A percentile compares a stretch with the other conserved stretches of the same genome.
phyloP scores from a whole-genome alignment of 2,888 invertebrate species.

The Gymnocheta viridis region DNA sequence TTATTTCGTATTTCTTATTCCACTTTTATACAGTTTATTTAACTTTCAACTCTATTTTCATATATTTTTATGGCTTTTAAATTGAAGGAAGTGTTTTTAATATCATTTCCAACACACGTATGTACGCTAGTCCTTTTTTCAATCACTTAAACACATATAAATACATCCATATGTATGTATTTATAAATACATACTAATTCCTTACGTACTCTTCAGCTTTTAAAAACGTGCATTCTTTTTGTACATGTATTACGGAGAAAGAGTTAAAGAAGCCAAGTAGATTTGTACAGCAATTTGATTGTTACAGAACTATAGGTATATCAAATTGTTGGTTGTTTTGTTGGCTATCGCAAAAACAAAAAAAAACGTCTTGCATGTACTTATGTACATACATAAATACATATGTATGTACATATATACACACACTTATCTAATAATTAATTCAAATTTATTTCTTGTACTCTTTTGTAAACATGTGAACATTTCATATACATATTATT shows the following conservation, averaged over 20 bases:
- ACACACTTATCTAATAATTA: too few species aligned
- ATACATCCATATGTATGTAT: too few species aligned
- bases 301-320: slow-evolving; percentile 63
- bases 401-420: background rate
- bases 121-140: slow-evolving; percentile 10
- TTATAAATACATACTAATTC: background rate
- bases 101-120: slow-evolving; percentile 26
- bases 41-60: slow-evolving; percentile 53
- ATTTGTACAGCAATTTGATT: slow-evolving; percentile 44
- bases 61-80: slow-evolving; percentile 66
- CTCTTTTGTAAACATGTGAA: too few species aligned
- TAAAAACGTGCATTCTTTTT: background rate
- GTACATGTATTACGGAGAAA: background rate
- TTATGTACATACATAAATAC: background rate
- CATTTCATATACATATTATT: too few species aligned
- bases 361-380: background rate
- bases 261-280: background rate
- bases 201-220: slow-evolving; percentile 3
- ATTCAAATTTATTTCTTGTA: too few species aligned
- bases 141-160: slow-evolving; percentile 22
- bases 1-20: slow-evolving; percentile 36
- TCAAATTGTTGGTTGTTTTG: slow-evolving; percentile 63
- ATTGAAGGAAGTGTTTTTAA: slow-evolving; percentile 62
- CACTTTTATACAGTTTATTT: slow-evolving; percentile 52
- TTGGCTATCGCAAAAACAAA: slow-evolving; percentile 33